Conservation (phyloP, 2,113 vertebrate genomes). For the Hepsetus odoe region DNA sequence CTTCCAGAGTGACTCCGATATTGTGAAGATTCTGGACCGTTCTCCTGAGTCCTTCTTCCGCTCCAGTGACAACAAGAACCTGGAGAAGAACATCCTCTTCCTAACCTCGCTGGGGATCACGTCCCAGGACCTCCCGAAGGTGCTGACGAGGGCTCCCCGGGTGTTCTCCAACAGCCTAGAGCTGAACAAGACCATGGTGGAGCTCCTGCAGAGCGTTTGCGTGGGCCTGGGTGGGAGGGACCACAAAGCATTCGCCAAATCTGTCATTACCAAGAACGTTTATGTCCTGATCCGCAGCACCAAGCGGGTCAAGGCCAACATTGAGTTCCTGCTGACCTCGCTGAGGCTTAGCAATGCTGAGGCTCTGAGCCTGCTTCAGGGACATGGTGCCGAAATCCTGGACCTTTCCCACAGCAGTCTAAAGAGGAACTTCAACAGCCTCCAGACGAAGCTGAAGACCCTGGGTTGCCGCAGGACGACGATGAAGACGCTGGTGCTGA, state of each 20-base stretch:
- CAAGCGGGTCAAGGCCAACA: constrained; percentile 74
- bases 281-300: constrained; percentile 81
- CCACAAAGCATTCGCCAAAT: constrained; percentile 70
- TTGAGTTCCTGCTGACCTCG: constrained; percentile 66
- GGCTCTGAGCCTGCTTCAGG: constrained; percentile 72
- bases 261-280: constrained; percentile 75
- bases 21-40: constrained; percentile 75
- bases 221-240: constrained; percentile 64
- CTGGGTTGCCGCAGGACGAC: constrained; percentile 66
- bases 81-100: constrained; percentile 79
- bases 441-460: constrained; percentile 67
- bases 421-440: constrained; percentile 70
- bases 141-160: constrained; percentile 75
- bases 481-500: constrained; percentile 66
- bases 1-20: constrained; percentile 72
- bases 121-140: constrained; percentile 68
- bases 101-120: constrained; percentile 76
- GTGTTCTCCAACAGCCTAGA: constrained; percentile 81
- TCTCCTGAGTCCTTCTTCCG: constrained; percentile 83
- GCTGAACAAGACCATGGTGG: constrained; percentile 77
- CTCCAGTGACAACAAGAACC: constrained; percentile 74
- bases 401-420: constrained; percentile 74
- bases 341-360: constrained; percentile 70
- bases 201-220: constrained; percentile 69
- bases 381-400: constrained; percentile 70